A percentile compares a stretch with the other conserved stretches of the same genome.
These are phyloP conservation scores for Aspidapion aeneum DNA, from an alignment of 2,888 invertebrate genomes.

Conservation along the genomic window DNA sequence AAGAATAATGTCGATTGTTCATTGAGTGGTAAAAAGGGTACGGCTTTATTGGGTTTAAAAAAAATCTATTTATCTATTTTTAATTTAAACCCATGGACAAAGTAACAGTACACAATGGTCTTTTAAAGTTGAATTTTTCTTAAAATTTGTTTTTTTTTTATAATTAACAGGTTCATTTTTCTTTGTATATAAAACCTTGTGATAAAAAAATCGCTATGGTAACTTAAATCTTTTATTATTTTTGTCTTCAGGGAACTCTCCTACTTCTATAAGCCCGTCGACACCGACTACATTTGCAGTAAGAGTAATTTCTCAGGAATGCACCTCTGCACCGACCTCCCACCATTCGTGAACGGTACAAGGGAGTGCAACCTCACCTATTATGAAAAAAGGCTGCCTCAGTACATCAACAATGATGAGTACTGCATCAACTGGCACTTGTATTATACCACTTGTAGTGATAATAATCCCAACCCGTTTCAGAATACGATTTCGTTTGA, in stretches of 20 bases:
- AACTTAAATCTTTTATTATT: too few species aligned
- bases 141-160: too few species aligned
- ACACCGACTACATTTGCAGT: constrained; percentile 97
- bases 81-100: too few species aligned
- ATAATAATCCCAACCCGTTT: constrained; percentile 94
- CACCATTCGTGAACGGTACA: constrained; percentile 72
- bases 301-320: constrained; percentile 91
- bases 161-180: too few species aligned
- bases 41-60: too few species aligned
- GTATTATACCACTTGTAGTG: constrained; percentile 94
- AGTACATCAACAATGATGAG: constrained; percentile 40
- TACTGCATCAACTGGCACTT: constrained; percentile 98
- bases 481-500: constrained; percentile 99
- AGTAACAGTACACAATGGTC: too few species aligned
- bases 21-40: too few species aligned
- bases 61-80: too few species aligned
- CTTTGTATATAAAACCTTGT: too few species aligned
- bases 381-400: constrained; percentile 38
- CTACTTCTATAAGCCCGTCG: constrained; percentile 76
- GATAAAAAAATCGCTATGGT: too few species aligned
- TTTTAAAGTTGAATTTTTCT: too few species aligned
- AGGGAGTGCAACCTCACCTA: constrained; percentile 70
- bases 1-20: too few species aligned
- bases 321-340: constrained; percentile 84
- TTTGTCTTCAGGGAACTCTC: constrained; percentile 56